Conservation (phyloP, 2,888 invertebrate genomes). For the Saturnia pavonia region DNA sequence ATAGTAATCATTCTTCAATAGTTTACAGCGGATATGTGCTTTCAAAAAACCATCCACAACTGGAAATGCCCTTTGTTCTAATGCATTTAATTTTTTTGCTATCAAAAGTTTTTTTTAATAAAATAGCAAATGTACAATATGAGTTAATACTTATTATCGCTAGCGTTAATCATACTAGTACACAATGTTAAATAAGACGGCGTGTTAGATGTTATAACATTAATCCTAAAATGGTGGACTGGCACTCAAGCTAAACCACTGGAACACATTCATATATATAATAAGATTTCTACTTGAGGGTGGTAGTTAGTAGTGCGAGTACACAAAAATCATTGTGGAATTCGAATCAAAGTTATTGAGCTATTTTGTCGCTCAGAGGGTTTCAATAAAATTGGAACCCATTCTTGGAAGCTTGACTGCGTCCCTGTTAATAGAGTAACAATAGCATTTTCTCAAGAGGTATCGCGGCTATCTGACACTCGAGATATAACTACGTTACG, state of each 20-base stretch:
- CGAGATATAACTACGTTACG: slow-evolving; percentile 32
- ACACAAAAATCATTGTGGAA: not conserved
- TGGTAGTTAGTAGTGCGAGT: not conserved
- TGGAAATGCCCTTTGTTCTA: not conserved
- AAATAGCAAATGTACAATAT: too few species aligned
- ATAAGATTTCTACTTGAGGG: not conserved
- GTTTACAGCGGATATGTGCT: not conserved
- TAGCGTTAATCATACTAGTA: not conserved
- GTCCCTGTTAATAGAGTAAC: slow-evolving; percentile 14
- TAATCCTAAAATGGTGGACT: too few species aligned
- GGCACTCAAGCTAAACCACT: too few species aligned
- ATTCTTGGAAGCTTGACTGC: not conserved
- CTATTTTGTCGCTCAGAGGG: not conserved
- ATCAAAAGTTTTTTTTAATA: not conserved
- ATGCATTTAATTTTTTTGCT: not conserved
- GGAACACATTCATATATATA: not conserved
- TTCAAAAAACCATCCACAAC: not conserved
- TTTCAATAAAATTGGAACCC: slow-evolving; percentile 2
- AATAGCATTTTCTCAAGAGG: slow-evolving; percentile 29
- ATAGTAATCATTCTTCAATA: not conserved
- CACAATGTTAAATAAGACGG: not conserved
- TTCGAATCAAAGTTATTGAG: not conserved
- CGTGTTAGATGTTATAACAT: too few species aligned
- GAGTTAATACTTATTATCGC: not conserved
- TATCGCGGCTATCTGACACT: slow-evolving; percentile 35